Base-by-base conservation (phyloP, 2,888 invertebrate genomes). In the Gymnocheta viridis region DNA sequence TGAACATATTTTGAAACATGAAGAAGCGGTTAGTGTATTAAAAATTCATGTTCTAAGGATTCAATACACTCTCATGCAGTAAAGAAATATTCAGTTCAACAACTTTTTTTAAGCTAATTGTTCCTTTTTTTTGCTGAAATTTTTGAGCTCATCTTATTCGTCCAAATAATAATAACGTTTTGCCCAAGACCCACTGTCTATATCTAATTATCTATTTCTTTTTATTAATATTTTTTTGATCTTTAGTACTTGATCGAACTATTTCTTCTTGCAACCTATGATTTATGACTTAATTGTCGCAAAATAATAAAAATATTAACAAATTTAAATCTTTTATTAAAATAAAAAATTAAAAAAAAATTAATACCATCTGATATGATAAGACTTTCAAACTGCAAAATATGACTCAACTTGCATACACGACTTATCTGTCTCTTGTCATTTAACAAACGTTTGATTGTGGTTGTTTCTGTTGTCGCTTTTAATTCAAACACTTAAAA, bases 271-370 rank as follows among this genome's bases (percentile, higher is more conserved):
- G 56, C 74, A 81, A 69, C 41, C 51, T 67, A 51, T 74, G 69
- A 84, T 84, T 84, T 73, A 84, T 77, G 60, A 77, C 49, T 73
- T 81, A 81, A 84, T 84, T 84, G 84, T 54, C 32, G 58, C 12
- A 32, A 66, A 66, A 72, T 60, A 4, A 41, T 3, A 67, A 38
- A 44, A 56, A 56, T 38, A 6, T 2, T 14, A 49, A 49, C 47
- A 49, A 22, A 47, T 0, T 4, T 41, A 41, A 67, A 47, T 19
- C 24, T 49, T 19, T 24, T 2, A 17, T 24, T 60, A 60, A 70
- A 76, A 17, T 47, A 0, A 4, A 44, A 66, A 54, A 56, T 54
- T 22, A 44, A 38, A 79, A 62, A 24, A 69, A 62, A 70, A 47
- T 72, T 49, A 47, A 64, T 66, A 54, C 22, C 12, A 64, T 79